A percentile compares a stretch with the other conserved stretches of the same genome.
These are phyloP conservation scores for Chloroceryle amazona DNA, from an alignment of 2,797 vertebrate species.

Conservation along the genomic window DNA sequence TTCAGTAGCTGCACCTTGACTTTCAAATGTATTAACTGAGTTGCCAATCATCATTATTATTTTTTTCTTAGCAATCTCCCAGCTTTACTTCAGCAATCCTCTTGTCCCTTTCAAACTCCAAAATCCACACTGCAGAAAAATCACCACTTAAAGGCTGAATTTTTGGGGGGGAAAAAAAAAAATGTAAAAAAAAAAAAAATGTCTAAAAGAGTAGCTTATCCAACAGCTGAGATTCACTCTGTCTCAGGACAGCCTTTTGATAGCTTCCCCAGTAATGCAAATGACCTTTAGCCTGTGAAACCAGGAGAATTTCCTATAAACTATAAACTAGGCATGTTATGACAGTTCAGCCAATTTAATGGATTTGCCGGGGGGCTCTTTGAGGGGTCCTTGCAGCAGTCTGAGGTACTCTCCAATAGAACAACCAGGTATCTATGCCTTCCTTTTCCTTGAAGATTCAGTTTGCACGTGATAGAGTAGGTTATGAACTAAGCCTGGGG, in stretches of 20 bases:
- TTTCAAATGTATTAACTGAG: conserved; percentile 63
- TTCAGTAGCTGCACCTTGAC: conserved; percentile 15
- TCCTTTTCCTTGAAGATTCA: neutral
- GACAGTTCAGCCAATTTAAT: neutral
- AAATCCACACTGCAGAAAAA: conserved; percentile 8
- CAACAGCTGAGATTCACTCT: neutral
- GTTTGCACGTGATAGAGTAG: fast-evolving
- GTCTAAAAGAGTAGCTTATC: neutral
- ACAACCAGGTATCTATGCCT: neutral
- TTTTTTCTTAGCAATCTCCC: conserved; percentile 35
- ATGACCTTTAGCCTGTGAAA: neutral
- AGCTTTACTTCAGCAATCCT: conserved; percentile 49
- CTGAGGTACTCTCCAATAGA: neutral
- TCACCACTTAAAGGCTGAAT: neutral
- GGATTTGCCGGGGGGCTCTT: neutral
- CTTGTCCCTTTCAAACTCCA: conserved; percentile 10
- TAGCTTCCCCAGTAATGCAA: neutral
- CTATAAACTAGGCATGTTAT: neutral
- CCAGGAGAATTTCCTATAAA: neutral
- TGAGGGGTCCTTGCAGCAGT: neutral
- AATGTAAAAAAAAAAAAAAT: too few relatives aligned
- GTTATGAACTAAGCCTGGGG: neutral
- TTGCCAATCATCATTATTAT: conserved; percentile 42
- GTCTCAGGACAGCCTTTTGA: neutral
- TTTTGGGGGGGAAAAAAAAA: neutral